Conservation (phyloP, 1,140 invertebrate genomes). For the Diploscapter pachys region DNA sequence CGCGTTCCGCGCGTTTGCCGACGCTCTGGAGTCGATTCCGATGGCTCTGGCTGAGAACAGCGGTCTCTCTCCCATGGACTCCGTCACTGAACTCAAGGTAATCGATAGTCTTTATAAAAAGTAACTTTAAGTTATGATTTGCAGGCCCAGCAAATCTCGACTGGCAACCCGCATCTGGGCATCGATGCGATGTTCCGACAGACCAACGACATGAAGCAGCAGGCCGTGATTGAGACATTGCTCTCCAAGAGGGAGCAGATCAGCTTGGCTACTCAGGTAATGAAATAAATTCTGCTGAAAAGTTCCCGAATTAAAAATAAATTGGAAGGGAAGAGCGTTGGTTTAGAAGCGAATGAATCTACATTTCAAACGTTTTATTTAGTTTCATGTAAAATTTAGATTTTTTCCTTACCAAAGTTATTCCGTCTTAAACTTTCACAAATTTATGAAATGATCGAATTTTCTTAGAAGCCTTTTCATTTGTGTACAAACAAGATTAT, state of each 20-base stretch:
- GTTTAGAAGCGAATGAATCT: not conserved
- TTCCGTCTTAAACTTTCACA: not conserved
- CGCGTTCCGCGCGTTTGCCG: slow-evolving; percentile 88
- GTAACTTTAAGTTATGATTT: not conserved
- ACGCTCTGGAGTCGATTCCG: slow-evolving; percentile 90
- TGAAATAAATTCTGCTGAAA: not conserved
- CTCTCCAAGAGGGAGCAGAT: slow-evolving; percentile 97
- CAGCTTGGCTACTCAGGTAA: slow-evolving; percentile 76
- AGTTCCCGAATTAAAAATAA: not conserved
- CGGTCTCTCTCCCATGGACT: slow-evolving; percentile 84
- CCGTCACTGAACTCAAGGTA: slow-evolving; percentile 82
- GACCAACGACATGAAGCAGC: slow-evolving; percentile 84
- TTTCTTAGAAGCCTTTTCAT: not conserved
- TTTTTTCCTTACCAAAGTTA: not conserved
- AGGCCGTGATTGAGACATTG: slow-evolving; percentile 94
- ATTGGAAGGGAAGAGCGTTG: not conserved
- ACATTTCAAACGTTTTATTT: not conserved
- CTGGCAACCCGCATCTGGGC: slow-evolving; percentile 81
- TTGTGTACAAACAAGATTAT: not conserved
- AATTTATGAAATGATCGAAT: not conserved
- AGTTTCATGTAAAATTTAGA: not conserved
- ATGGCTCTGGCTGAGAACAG: slow-evolving; percentile 94
- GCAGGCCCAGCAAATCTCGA: slow-evolving; percentile 73
- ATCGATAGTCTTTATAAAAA: not conserved
- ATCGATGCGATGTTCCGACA: slow-evolving; percentile 89